Conservation (phyloP, 1,140 invertebrate genomes). For the Leptinotarsa undecemlineata region DNA sequence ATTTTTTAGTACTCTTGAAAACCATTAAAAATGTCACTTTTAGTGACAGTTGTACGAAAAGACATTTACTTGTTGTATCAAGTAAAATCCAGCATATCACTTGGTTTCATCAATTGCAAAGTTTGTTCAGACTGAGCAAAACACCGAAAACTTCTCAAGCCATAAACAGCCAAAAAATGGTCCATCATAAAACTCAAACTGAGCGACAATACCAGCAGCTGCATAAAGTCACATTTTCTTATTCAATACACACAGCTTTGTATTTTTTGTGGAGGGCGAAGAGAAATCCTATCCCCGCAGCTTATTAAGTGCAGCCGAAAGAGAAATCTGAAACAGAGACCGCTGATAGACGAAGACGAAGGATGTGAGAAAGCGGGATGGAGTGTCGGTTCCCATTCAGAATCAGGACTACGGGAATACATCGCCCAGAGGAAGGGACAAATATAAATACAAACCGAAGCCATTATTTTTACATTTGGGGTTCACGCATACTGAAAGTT, state of each 20-base stretch:
- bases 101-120: too few species aligned
- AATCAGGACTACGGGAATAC: background rate
- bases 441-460: slow-evolving; percentile 8
- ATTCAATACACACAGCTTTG: background rate
- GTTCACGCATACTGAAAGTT: background rate
- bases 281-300: background rate
- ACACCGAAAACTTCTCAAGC: background rate
- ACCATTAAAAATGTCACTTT: too few species aligned
- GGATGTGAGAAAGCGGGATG: background rate
- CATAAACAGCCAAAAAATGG: background rate
- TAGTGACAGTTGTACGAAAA: too few species aligned
- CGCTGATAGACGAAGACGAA: background rate
- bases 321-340: slow-evolving; percentile 5
- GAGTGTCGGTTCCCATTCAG: background rate
- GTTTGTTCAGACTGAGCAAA: background rate
- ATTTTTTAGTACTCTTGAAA: too few species aligned
- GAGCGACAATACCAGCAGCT: background rate
- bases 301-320: background rate
- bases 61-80: too few species aligned
- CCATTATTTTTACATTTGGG: background rate
- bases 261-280: slow-evolving; percentile 5
- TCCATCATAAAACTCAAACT: background rate
- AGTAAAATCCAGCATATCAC: too few species aligned
- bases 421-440: background rate
- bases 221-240: background rate